Base-by-base conservation (phyloP, 2,113 vertebrate species). In the Laticauda laticaudata region DNA sequence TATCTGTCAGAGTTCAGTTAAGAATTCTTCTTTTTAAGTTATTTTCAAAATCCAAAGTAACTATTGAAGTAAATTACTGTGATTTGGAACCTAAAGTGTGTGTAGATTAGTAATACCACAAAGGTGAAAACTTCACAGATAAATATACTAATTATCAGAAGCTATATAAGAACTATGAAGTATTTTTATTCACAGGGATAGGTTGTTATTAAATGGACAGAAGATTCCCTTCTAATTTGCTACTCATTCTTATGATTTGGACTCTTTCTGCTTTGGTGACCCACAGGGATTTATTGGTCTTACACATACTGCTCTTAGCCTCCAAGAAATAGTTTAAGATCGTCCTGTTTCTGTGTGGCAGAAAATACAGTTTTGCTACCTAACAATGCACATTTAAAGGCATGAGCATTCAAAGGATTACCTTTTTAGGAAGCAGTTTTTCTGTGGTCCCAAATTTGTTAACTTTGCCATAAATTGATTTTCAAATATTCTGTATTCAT, bases 1-100 rank as follows among this genome's bases (percentile, higher is more conserved):
- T 99, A 96, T 99, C 99, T 99, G 97, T 94, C 86, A 92, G 64
- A 85, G 94, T 53, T 93, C 91, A 94, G 96, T 99, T 98, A 99
- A 99, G 98, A 98, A 96, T 3, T 24, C 89, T 94, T 94, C 45
- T 51, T 51, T 95, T 21, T 1, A 24, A 94, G 7, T 64, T 34
- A 43, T 51, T 61, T 81, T 90, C 20, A 29, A 87, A 89, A n/a
- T 8, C 14, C 14, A 81, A 14, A 43, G 85, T 21, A 23, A 94
- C 5, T 87, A 23, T 92, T 91, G 94, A 95, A 56, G 91, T 94
- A 92, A 94, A 88, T 96, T 86, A 94, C 34, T 94, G 51, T 91
- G 93, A 18, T 93, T 92, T 92, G 91, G 96, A 90, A 91, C 90
- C 93, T 87, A 92, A 96, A 34, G 86, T 95, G 94, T 57, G 94